phyloP scores from a whole-genome alignment of 1,140 invertebrate species.

The Fopius arisanus region DNA sequence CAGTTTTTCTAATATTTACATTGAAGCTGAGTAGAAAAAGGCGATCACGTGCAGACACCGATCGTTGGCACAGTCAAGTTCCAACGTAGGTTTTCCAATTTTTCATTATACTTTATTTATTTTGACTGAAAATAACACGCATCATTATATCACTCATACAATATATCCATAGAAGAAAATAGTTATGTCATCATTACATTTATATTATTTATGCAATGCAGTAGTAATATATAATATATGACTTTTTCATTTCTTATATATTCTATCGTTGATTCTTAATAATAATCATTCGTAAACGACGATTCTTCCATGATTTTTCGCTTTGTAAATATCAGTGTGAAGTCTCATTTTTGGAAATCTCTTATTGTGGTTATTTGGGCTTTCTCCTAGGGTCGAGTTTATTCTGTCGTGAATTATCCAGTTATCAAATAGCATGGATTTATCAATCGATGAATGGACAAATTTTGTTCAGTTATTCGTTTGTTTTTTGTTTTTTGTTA shows the following conservation, averaged over 20 bases:
- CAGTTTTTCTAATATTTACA: neutral
- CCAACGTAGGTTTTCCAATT: conserved; percentile 1
- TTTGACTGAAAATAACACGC: conserved; percentile 46
- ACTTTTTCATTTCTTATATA: conserved; percentile 38
- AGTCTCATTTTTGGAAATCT: conserved; percentile 31
- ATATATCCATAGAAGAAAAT: conserved; percentile 59
- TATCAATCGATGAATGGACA: neutral
- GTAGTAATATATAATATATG: conserved; percentile 43
- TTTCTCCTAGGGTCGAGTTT: neutral
- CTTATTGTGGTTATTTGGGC: neutral
- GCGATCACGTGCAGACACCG: conserved; percentile 2
- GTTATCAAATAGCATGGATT: neutral
- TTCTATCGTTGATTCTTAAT: conserved; percentile 34
- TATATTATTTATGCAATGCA: conserved; percentile 50
- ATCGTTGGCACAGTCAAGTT: neutral
- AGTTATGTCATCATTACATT: conserved; percentile 49
- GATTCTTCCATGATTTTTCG: conserved; percentile 40
- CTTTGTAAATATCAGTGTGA: conserved; percentile 51
- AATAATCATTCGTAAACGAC: conserved; percentile 52
- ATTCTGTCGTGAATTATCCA: neutral
- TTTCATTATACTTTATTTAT: neutral
- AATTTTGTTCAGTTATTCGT: neutral
- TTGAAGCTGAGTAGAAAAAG: conserved; percentile 15
- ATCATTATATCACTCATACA: conserved; percentile 47
- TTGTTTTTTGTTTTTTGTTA: neutral